Base-by-base conservation (phyloP, 2,888 invertebrate genomes). In the Drosophila merina region DNA sequence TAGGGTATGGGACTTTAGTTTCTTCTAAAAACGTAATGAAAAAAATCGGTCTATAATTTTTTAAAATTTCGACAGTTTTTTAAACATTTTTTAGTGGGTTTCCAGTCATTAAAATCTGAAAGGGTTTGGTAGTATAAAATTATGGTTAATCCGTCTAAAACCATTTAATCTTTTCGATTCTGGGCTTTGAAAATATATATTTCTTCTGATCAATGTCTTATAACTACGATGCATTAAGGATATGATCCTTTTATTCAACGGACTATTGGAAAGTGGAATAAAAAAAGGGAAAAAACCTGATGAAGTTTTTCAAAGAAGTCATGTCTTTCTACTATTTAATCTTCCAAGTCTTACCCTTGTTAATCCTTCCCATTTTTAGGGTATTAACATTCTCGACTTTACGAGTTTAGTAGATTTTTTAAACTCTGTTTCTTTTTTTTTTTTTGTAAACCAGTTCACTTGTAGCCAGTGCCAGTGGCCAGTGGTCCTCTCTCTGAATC, bases 391-490 rank as follows among this genome's bases (percentile, higher is more conserved):
- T 4, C n/a, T 40, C 60, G 60, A 20, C n/a, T 36, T 12, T 33
- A 2, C 2, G 1, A 8, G 8, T 33, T 45, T 57, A 20, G 20
- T 20, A 20, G 20, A 44, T 54, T 68, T 56, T 68, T 55, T 14
- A 62, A 60, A n/a, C 58, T 47, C 54, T 75, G 58, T 20, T 20
- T 49, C 51, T 59, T 50, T 40, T 73, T 62, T 45, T 60, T 59
- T 50, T 40, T 64, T 62, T 45, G 86, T 85, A 85, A 85, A 85
- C 84, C 84, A 85, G 84, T 85, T 85, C 84, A 85, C 84, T 85
- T 85, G 82, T 83, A 86, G 82, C 87, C 85, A 81, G 85, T 76
- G 86, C 86, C 87, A 81, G 81, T 81, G 81, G 87, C 87, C 87
- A 81, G 75, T 81, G 72, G 70, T 63, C 63, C n/a, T 54, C 67